A percentile compares a stretch with the other conserved stretches of the same genome.
These are phyloP conservation scores for Arbacia lixula DNA, from an alignment of 53 echinoderm and acorn worm species.

Conservation along the genomic window DNA sequence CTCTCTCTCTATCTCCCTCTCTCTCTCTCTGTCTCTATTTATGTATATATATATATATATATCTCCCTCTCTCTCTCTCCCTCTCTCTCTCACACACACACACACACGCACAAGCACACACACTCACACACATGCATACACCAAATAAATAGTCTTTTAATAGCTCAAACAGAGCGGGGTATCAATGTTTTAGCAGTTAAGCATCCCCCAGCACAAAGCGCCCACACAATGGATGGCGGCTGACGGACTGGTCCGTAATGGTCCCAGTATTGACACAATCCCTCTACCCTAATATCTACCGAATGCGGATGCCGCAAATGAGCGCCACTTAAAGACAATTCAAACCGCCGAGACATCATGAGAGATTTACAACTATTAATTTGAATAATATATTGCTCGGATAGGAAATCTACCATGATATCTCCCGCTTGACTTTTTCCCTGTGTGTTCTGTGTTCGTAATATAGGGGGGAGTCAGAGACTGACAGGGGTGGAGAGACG, in stretches of 20 bases:
- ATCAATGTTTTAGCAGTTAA: neutral
- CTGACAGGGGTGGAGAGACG: too few species aligned
- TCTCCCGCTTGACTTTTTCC: neutral
- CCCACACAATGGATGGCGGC: constrained; percentile 25
- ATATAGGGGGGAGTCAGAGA: neutral
- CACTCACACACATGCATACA: too few species aligned
- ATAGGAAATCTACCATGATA: constrained; percentile 19
- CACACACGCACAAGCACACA: too few species aligned
- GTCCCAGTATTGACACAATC: constrained; percentile 48
- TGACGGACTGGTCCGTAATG: constrained; percentile 18
- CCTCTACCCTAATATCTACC: constrained; percentile 40
- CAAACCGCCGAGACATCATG: constrained; percentile 23
- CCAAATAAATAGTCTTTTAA: too few species aligned
- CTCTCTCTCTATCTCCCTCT: too few species aligned
- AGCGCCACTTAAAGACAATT: constrained; percentile 15
- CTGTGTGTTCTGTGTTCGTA: neutral
- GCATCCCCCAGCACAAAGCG: neutral
- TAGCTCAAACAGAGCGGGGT: too few species aligned
- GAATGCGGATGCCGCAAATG: constrained; percentile 43
- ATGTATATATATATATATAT: too few species aligned
- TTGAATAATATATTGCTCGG: constrained; percentile 26
- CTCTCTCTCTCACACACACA: too few species aligned
- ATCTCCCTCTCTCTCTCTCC: too few species aligned
- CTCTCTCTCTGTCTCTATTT: too few species aligned
- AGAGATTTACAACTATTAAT: constrained; percentile 44